A percentile compares a stretch with the other conserved stretches of the same genome.
phyloP scores from a whole-genome alignment of 2,888 invertebrate genomes.

The Nycteola revayana region DNA sequence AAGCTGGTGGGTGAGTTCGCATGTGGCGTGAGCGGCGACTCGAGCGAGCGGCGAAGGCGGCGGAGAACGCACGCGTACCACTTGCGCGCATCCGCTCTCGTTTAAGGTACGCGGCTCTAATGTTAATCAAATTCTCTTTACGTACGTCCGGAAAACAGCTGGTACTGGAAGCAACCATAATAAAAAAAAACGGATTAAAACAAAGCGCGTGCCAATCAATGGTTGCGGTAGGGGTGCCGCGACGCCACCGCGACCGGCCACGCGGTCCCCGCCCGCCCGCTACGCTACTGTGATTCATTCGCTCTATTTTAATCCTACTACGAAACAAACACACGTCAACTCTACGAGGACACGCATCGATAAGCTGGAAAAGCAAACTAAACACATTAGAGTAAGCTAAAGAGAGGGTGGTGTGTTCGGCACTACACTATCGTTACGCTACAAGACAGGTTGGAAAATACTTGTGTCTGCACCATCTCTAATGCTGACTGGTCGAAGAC shows the following conservation, averaged over 20 bases:
- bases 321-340: constrained; percentile 17
- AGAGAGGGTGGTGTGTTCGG: constrained; percentile 10
- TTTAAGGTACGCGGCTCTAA: constrained; percentile 59
- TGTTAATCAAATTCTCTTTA: constrained; percentile 69
- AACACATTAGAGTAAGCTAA: constrained; percentile 26
- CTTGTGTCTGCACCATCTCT: constrained; percentile 6
- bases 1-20: constrained; percentile 41
- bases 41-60: constrained; percentile 29
- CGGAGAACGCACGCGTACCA: constrained; percentile 30
- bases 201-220: constrained; percentile 45
- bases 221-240: constrained; percentile 30
- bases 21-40: constrained; percentile 22
- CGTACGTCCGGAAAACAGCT: constrained; percentile 85
- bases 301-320: constrained; percentile 15
- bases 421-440: constrained; percentile 1
- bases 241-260: constrained; percentile 38
- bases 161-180: constrained; percentile 84
- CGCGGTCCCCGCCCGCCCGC: constrained; percentile 53
- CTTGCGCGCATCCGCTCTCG: constrained; percentile 43
- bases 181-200: constrained; percentile 59
- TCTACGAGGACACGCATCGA: constrained; percentile 28
- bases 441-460: neutral
- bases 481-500: constrained; percentile 16
- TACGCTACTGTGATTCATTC: constrained; percentile 27
- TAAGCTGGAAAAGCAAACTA: constrained; percentile 37